Conservation (phyloP, 2,888 invertebrate species). For the Harpagoxenus sublaevis region DNA sequence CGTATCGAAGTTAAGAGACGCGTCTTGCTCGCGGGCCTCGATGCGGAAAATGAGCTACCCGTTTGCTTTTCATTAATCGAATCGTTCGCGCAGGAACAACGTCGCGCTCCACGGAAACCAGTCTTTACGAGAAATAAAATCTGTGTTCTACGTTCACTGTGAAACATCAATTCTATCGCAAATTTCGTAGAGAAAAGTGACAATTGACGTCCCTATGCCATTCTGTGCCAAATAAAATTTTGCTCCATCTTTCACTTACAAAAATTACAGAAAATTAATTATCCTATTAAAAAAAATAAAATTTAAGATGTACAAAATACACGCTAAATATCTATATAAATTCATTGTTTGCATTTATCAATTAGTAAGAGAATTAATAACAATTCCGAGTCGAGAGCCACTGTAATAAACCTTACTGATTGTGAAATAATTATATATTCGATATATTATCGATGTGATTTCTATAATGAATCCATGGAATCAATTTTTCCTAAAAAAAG, state of each 20-base stretch:
- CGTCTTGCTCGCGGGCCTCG: not conserved
- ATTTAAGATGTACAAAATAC: not conserved
- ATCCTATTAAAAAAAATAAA: not conserved
- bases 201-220: not conserved
- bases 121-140: not conserved
- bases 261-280: not conserved
- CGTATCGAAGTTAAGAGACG: constrained; percentile 10
- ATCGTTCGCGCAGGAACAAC: not conserved
- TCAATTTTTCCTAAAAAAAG: not conserved
- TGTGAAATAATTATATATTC: not conserved
- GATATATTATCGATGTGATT: not conserved
- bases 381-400: not conserved
- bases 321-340: not conserved
- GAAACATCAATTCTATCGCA: not conserved
- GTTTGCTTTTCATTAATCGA: constrained; percentile 14
- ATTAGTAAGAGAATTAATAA: not conserved
- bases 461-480: not conserved
- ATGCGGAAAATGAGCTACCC: constrained; percentile 10
- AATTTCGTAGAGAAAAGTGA: not conserved
- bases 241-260: not conserved
- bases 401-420: not conserved
- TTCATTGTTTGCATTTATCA: not conserved
- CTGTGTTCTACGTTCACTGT: not conserved
- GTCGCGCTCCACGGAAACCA: not conserved
- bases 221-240: not conserved